Evolutionary conservation across 2,888 invertebrate species (phyloP).

Genomic region (Helobdella robusta): DNA sequence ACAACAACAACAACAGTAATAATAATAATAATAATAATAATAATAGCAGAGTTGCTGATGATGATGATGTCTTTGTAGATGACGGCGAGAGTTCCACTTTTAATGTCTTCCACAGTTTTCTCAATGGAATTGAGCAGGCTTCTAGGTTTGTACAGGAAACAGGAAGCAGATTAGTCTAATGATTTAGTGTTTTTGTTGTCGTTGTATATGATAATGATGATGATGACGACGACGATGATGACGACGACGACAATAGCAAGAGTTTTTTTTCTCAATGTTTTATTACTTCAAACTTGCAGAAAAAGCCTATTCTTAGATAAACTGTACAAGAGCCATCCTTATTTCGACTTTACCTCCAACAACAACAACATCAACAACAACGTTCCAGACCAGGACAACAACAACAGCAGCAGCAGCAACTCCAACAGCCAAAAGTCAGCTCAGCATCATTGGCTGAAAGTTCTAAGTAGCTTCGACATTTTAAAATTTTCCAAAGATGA

Average conservation of each 20-base stretch:
- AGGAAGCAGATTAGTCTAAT: too few species aligned
- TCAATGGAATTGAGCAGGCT: conserved; percentile 70
- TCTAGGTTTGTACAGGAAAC: too few species aligned
- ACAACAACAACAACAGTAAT: too few species aligned
- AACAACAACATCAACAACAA: background rate
- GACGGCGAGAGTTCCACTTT: conserved; percentile 59
- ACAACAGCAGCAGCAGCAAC: background rate
- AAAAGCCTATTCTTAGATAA: conserved; percentile 74
- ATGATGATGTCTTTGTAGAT: conserved; percentile 61
- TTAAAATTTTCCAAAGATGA: conserved; percentile 69
- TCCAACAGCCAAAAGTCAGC: conserved; percentile 56
- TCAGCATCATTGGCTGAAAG: conserved; percentile 69
- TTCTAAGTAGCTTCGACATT: conserved; percentile 66
- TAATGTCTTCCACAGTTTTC: conserved; percentile 61
- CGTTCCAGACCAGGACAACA: conserved; percentile 59
- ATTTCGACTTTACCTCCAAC: background rate
- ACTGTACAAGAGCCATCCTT: conserved; percentile 55
- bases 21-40: too few species aligned
- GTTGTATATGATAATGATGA: too few species aligned
- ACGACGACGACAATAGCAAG: too few species aligned
- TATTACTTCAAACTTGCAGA: too few species aligned
- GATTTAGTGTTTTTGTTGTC: too few species aligned
- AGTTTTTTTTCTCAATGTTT: too few species aligned
- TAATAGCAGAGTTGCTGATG: too few species aligned
- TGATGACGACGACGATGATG: too few species aligned